Conservation (phyloP, 2,888 invertebrate species). For the Tetragonula carbonaria region DNA sequence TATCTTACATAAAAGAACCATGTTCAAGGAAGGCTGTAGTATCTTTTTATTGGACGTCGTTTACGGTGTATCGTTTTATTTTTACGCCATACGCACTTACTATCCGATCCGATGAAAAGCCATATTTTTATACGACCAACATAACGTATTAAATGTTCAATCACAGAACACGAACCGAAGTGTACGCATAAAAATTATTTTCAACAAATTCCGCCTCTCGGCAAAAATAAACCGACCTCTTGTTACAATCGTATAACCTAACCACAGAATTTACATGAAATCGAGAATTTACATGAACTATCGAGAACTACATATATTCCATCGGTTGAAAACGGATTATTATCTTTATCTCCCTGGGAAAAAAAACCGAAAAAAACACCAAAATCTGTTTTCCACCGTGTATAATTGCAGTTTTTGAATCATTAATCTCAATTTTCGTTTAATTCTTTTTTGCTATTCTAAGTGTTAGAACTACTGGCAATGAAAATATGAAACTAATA, state of each 20-base stretch:
- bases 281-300: not conserved
- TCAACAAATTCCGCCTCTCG: slow-evolving; percentile 1
- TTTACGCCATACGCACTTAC: not conserved
- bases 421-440: too few species aligned
- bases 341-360: not conserved
- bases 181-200: not conserved
- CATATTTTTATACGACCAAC: slow-evolving; percentile 2
- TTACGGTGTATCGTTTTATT: slow-evolving; percentile 10
- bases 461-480: not conserved
- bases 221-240: not conserved
- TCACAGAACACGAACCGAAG: not conserved
- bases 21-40: not conserved
- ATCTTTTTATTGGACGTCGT: slow-evolving; percentile 19
- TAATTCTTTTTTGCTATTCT: not conserved
- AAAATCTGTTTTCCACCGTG: too few species aligned
- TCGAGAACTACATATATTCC: not conserved
- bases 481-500: too few species aligned
- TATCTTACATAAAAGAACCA: not conserved
- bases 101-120: not conserved
- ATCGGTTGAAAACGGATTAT: not conserved
- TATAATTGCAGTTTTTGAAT: too few species aligned
- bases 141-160: slow-evolving; percentile 7
- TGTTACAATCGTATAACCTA: not conserved
- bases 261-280: not conserved
- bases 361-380: too few species aligned